These are phyloP conservation scores for Eolophus roseicapilla DNA, from an alignment of 2,113 vertebrate genomes.

Conservation along the genomic window DNA sequence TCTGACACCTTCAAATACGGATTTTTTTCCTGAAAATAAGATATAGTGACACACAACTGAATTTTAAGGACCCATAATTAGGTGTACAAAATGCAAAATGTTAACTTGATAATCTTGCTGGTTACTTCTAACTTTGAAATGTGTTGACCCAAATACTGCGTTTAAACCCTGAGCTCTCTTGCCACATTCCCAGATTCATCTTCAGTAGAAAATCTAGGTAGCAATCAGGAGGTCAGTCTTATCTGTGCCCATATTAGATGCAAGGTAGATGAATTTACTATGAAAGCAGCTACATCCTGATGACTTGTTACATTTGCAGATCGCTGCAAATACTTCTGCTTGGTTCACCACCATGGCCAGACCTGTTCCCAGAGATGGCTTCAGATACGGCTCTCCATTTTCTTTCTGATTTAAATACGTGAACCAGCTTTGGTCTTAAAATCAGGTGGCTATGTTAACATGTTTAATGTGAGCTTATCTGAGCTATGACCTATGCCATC, in stretches of 20 bases:
- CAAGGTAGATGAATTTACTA: not conserved
- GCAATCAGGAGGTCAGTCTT: not conserved
- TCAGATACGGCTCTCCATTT: not conserved
- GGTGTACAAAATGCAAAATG: not conserved
- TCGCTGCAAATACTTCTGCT: not conserved
- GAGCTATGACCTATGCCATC: not conserved
- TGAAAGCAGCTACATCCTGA: not conserved
- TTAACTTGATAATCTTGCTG: not conserved
- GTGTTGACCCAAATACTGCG: not conserved
- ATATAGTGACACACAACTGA: accelerated
- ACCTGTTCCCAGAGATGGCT: not conserved
- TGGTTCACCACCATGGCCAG: not conserved
- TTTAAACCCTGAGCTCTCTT: not conserved
- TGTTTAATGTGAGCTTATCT: not conserved
- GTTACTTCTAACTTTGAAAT: not conserved
- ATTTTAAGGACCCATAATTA: not conserved
- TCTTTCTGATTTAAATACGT: not conserved
- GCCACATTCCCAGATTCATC: not conserved
- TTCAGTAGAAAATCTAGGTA: not conserved
- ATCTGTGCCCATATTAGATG: not conserved
- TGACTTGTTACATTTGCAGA: not conserved
- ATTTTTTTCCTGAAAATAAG: not conserved
- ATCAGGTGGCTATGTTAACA: not conserved
- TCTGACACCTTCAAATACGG: not conserved
- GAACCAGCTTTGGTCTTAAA: not conserved